Base-by-base conservation (phyloP, 2,113 vertebrate species). In the Benitochromis conjunctus region DNA sequence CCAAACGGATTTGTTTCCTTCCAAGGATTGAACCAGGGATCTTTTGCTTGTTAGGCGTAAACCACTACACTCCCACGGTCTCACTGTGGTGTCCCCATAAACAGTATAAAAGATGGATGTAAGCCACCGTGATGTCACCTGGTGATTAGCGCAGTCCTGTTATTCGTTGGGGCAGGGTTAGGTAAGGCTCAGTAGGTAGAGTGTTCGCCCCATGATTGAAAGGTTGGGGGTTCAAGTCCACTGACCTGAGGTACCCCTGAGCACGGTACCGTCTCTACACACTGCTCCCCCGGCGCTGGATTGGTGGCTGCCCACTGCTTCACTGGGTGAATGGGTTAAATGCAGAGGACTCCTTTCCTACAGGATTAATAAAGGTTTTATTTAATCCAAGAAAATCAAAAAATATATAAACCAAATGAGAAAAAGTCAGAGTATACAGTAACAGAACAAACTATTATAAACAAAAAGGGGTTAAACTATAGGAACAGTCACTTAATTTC, bases 121-220 rank as follows among this genome's bases (percentile, higher is more conserved):
- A 24, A 64, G 9, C 14, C 41, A 74, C 14, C 2, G 41, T 74
- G 14, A 74, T 16, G 8, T 46, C 66, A 26, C 66, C 41, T 26
- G 9, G 29, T 19, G 26, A 18, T 74, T 0, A 26, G 3, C 29
- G 9, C 41, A 48, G 24, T 74, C 66, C 66, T 2, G 0, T 46
- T 16, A 74, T 74, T 26, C 3, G 26, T 26, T 26, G 3, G 26
- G 26, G 26, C 26, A 26, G 26, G 26, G 26, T 26, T 26, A 26
- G 26, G 26, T 26, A 3, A 26, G 26, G 26, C 26, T 26, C 26
- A 3, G 26, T 26, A 26, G 26, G 26, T 26, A 2, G 26, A 26
- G 26, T 26, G n/a, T n/a, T n/a, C n/a, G n/a, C n/a, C n/a, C n/a
- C n/a, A n/a, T n/a, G 26, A 26, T 26, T 3, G 26, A 3, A 26